These are phyloP conservation scores for Cryptus viduatorius DNA, from an alignment of 2,888 invertebrate genomes.

Conservation along the genomic window DNA sequence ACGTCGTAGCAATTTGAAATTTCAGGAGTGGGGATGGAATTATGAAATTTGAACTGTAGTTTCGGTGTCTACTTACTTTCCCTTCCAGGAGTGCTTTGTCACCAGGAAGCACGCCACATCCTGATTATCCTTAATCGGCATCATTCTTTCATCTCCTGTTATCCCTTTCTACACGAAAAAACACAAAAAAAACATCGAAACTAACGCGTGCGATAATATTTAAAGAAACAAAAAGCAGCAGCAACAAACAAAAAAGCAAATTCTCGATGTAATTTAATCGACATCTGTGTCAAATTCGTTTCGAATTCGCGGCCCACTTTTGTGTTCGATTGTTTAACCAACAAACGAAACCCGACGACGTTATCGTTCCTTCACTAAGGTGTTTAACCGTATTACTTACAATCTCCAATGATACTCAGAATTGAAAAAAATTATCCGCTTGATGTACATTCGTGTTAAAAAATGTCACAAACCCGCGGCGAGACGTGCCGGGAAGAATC, in stretches of 20 bases:
- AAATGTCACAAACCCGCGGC: not conserved
- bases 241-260: too few species aligned
- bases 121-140: conserved; percentile 95
- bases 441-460: not conserved
- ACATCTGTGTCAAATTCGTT: not conserved
- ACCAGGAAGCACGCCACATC: conserved; percentile 99
- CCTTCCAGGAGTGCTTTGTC: conserved; percentile 99
- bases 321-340: conserved; percentile 29
- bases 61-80: conserved; percentile 89
- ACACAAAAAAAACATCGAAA: conserved; percentile 14
- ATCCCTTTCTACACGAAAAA: not conserved
- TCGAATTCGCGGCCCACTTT: not conserved
- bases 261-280: not conserved
- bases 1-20: not conserved
- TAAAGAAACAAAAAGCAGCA: too few species aligned
- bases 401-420: conserved; percentile 2
- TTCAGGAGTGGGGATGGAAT: not conserved
- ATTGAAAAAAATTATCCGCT: not conserved
- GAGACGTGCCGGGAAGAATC: not conserved
- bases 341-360: conserved; percentile 10
- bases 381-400: not conserved
- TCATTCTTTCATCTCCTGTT: conserved; percentile 89
- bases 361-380: not conserved
- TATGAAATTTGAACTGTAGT: not conserved
- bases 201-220: too few species aligned